Conservation (phyloP, 53 echinoderm and acorn worm genomes). For the Pentamera pediparva region DNA sequence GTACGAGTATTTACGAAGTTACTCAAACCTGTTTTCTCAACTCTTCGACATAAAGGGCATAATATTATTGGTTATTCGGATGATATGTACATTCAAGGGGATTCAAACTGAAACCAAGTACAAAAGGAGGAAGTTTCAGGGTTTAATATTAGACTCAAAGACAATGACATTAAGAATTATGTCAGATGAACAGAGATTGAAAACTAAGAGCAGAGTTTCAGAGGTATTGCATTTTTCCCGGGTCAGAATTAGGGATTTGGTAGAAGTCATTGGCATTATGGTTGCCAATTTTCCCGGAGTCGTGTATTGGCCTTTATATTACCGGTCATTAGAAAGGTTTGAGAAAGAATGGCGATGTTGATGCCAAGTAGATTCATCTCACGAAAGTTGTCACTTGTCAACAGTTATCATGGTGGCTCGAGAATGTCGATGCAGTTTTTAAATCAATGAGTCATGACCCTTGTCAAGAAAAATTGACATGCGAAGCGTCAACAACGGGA, state of each 20-base stretch:
- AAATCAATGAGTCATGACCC: slow-evolving; percentile 3
- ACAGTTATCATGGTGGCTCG: slow-evolving; percentile 43
- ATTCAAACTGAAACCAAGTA: background rate
- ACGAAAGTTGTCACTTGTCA: background rate
- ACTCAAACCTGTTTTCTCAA: slow-evolving; percentile 35
- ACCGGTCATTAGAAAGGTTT: slow-evolving; percentile 32
- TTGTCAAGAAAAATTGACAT: background rate
- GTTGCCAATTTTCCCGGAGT: slow-evolving; percentile 37
- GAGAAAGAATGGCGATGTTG: slow-evolving; percentile 23
- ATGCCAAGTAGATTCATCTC: background rate
- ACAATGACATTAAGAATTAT: slow-evolving; percentile 30
- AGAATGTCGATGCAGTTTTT: slow-evolving; percentile 7
- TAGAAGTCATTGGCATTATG: slow-evolving; percentile 36
- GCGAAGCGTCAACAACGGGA: slow-evolving; percentile 31
- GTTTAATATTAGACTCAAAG: slow-evolving; percentile 37
- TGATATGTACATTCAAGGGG: slow-evolving; percentile 26
- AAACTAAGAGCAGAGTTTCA: background rate
- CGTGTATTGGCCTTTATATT: slow-evolving; percentile 38
- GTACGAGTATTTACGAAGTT: slow-evolving; percentile 48
- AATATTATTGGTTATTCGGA: slow-evolving; percentile 22
- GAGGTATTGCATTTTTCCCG: background rate
- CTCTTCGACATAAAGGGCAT: slow-evolving; percentile 9
- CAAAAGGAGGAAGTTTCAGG: slow-evolving; percentile 13
- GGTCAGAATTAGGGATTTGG: slow-evolving; percentile 25
- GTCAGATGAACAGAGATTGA: slow-evolving; percentile 13